Conservation (phyloP, 1,140 invertebrate species). For the Oscheius sp. region DNA sequence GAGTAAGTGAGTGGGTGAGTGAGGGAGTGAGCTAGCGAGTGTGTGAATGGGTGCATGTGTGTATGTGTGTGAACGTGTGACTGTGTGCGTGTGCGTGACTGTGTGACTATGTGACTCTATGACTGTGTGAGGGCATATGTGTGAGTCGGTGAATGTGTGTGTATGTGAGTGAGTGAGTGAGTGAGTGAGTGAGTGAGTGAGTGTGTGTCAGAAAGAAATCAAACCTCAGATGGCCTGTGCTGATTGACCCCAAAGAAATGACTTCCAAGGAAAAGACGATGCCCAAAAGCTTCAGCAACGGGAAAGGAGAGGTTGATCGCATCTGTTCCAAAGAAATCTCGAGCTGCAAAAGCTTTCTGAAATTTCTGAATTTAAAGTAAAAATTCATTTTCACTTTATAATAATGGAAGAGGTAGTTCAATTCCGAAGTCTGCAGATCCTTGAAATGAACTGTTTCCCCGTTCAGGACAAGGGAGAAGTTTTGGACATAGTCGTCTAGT, state of each 20-base stretch:
- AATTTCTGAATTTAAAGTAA: background rate
- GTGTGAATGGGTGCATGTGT: no score
- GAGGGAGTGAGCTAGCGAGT: no score
- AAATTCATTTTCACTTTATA: constrained; percentile 13
- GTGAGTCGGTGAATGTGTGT: no score
- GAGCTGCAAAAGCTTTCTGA: background rate
- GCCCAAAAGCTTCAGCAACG: constrained; percentile 21
- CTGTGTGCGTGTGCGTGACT: no score
- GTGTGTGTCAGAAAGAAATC: background rate
- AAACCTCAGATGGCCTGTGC: constrained; percentile 9
- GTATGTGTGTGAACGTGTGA: no score
- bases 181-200: background rate
- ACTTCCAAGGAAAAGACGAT: constrained; percentile 24
- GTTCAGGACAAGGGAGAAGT: constrained; percentile 12
- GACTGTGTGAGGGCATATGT: no score
- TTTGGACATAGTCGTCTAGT: constrained; percentile 25
- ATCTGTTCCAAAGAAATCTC: background rate
- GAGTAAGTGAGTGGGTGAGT: no score
- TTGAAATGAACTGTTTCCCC: constrained; percentile 18
- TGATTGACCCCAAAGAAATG: constrained; percentile 36
- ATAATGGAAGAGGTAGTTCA: constrained; percentile 34
- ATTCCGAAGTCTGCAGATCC: constrained; percentile 16
- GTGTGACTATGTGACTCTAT: no score
- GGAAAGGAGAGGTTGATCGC: constrained; percentile 27
- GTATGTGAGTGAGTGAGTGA: no score